Conservation (phyloP, 2,797 vertebrate species). For the Percopsis omiscomaycus region DNA sequence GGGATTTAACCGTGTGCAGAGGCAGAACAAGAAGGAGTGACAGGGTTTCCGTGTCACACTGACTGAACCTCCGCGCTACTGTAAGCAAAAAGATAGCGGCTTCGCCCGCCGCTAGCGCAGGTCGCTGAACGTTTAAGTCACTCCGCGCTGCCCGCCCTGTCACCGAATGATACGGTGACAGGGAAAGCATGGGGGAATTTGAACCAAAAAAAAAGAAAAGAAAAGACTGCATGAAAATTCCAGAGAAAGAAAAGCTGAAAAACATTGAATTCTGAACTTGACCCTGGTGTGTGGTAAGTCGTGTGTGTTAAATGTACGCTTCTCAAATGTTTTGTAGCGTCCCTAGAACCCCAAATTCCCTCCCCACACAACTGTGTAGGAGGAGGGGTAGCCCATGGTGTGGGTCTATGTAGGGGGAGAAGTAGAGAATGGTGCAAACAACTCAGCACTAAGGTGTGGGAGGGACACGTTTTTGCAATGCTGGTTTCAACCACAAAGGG, state of each 20-base stretch:
- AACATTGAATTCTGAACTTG: background rate
- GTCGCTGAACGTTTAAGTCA: constrained; percentile 70
- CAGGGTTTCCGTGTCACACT: constrained; percentile 59
- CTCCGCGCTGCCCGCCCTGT: constrained; percentile 45
- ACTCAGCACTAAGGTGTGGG: no score
- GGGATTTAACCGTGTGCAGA: constrained; percentile 59
- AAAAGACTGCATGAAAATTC: background rate
- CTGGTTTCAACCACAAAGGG: no score
- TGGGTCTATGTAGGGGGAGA: no score
- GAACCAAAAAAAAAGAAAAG: background rate
- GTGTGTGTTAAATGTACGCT: no score
- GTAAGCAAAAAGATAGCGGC: constrained; percentile 61
- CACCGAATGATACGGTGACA: constrained; percentile 43
- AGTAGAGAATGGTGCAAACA: no score
- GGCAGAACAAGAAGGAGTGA: constrained; percentile 56
- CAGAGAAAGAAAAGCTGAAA: background rate
- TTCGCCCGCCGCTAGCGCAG: constrained; percentile 36
- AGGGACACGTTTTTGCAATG: no score
- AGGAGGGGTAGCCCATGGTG: no score
- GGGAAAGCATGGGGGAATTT: constrained; percentile 17
- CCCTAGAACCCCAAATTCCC: no score
- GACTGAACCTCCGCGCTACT: constrained; percentile 62
- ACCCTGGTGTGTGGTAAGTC: background rate
- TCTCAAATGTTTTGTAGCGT: no score
- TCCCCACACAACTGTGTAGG: no score